These are phyloP conservation scores for Aphis gossypii DNA, from an alignment of 1,140 invertebrate genomes.

Conservation along the genomic window DNA sequence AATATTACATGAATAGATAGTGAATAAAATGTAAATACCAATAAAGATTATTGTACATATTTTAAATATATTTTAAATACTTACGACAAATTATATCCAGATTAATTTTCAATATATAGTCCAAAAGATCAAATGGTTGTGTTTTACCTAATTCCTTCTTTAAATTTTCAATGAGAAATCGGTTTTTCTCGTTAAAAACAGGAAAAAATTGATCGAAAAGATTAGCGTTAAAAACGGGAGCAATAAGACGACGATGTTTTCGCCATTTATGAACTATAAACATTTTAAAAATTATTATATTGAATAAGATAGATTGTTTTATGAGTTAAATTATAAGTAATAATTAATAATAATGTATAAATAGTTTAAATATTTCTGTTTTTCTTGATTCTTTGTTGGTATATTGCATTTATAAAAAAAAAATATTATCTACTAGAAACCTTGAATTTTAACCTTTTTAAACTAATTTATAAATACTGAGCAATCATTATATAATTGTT, in stretches of 20 bases:
- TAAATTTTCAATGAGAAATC: constrained; percentile 66
- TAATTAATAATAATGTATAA: too few relatives aligned
- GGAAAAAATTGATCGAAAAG: constrained; percentile 68
- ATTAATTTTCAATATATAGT: constrained; percentile 73
- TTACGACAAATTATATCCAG: constrained; percentile 84
- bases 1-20: background rate
- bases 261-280: background rate
- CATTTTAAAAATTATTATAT: background rate
- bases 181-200: constrained; percentile 77
- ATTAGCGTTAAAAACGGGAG: background rate
- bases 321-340: too few relatives aligned
- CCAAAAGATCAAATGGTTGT: constrained; percentile 61
- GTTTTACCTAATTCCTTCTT: constrained; percentile 61
- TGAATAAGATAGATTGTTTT: too few relatives aligned
- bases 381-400: too few relatives aligned
- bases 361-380: too few relatives aligned
- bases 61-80: constrained; percentile 50
- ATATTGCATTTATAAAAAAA: too few relatives aligned
- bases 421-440: too few relatives aligned
- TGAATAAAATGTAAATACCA: background rate
- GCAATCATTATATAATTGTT: too few relatives aligned
- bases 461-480: too few relatives aligned
- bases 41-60: background rate
- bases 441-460: too few relatives aligned
- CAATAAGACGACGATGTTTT: background rate